Evolutionary conservation across 2,797 vertebrate species (phyloP).

Genomic region (Chromobotia macracanthus): DNA sequence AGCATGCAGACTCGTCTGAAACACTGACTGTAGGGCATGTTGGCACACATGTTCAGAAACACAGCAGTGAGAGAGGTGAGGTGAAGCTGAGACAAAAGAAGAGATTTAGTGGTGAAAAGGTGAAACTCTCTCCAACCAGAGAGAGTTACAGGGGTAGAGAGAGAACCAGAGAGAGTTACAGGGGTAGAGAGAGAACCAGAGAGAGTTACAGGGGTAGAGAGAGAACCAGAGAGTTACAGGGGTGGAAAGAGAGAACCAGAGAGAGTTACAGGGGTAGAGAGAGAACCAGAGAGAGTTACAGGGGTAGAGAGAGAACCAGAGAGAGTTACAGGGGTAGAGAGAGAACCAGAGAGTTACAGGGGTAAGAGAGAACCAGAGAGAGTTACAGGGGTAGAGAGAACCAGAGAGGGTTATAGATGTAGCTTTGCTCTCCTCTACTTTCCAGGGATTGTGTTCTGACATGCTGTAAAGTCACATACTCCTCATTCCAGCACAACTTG

Average conservation of each 20-base stretch:
- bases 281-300: background rate
- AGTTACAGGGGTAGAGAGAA: background rate
- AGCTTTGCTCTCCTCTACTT: slow-evolving; percentile 22
- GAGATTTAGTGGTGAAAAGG: too few relatives aligned
- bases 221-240: too few relatives aligned
- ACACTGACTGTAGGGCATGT: slow-evolving; percentile 14
- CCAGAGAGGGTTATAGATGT: background rate
- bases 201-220: too few relatives aligned
- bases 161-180: too few relatives aligned
- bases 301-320: too few relatives aligned
- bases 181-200: background rate
- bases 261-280: background rate
- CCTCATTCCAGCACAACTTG: slow-evolving; percentile 26
- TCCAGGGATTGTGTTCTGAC: slow-evolving; percentile 46
- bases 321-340: background rate
- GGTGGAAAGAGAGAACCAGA: background rate
- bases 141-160: too few relatives aligned
- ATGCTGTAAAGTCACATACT: slow-evolving; percentile 9
- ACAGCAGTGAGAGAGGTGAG: background rate
- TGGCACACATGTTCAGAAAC: slow-evolving; percentile 1
- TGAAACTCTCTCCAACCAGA: too few relatives aligned
- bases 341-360: background rate
- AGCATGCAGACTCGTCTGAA: background rate
- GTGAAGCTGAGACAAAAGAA: background rate
- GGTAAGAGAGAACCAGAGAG: background rate